A percentile compares a stretch with the other conserved stretches of the same genome.
phyloP scores from a whole-genome alignment of 2,113 vertebrate genomes.

The Platichthys flesus region DNA sequence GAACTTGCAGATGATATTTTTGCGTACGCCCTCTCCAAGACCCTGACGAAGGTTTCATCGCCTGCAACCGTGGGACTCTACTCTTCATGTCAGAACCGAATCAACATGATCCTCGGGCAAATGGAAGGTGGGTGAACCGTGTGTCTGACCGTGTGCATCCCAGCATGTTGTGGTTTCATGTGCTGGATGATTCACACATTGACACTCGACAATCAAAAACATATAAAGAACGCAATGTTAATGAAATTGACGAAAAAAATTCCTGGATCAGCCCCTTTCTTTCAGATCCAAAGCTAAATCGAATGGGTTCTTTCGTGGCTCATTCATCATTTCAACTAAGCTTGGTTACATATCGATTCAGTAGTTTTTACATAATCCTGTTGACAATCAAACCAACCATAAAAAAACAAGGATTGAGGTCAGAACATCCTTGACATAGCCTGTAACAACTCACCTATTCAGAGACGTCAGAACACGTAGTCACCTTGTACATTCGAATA shows the following conservation, averaged over 20 bases:
- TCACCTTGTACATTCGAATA: background rate
- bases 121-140: constrained; percentile 76
- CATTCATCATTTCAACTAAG: no score
- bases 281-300: no score
- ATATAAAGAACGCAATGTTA: no score
- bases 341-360: no score
- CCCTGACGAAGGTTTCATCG: constrained; percentile 78
- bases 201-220: no score
- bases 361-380: no score
- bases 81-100: constrained; percentile 82
- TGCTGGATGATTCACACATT: no score
- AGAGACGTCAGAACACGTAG: background rate
- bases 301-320: no score
- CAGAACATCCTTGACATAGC: background rate
- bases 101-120: constrained; percentile 75
- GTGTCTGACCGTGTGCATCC: background rate
- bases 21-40: constrained; percentile 83
- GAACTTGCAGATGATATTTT: constrained; percentile 77
- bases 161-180: no score
- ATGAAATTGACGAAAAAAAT: no score
- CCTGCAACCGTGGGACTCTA: constrained; percentile 87
- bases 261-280: no score
- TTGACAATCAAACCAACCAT: background rate
- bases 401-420: background rate
- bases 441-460: background rate